These are phyloP conservation scores for Pyralis farinalis DNA, from an alignment of 2,888 invertebrate genomes.

Conservation along the genomic window DNA sequence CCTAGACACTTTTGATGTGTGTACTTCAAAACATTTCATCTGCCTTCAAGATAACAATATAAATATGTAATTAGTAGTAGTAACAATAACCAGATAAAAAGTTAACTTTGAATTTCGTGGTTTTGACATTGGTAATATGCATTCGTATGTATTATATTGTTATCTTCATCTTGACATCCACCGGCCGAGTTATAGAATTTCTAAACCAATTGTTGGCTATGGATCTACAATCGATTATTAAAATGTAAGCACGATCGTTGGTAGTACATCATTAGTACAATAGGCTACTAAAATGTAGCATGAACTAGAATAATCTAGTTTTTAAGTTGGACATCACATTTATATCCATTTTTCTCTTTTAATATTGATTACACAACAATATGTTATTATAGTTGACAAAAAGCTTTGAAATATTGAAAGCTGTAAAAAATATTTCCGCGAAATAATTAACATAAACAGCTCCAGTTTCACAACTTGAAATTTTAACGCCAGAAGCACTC, in stretches of 20 bases:
- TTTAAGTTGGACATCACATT: background rate
- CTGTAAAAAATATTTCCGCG: background rate
- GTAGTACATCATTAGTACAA: constrained; percentile 52
- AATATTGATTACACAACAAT: too few relatives aligned
- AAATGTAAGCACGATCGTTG: constrained; percentile 57
- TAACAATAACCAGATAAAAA: too few relatives aligned
- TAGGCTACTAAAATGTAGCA: constrained; percentile 42
- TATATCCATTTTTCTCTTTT: too few relatives aligned
- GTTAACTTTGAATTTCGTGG: too few relatives aligned
- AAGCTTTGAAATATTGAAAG: too few relatives aligned
- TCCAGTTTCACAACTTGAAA: constrained; percentile 4
- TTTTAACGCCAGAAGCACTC: constrained; percentile 10
- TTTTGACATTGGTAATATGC: too few relatives aligned
- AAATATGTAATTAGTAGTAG: too few relatives aligned
- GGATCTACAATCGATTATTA: constrained; percentile 63
- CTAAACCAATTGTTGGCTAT: constrained; percentile 47
- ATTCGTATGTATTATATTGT: too few relatives aligned
- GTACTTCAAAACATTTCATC: too few relatives aligned
- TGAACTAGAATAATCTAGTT: background rate
- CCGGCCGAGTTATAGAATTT: constrained; percentile 40
- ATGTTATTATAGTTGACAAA: too few relatives aligned
- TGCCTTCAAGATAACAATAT: too few relatives aligned
- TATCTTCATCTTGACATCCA: constrained; percentile 30
- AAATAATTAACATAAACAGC: constrained; percentile 3
- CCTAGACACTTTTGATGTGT: too few relatives aligned